phyloP scores from a whole-genome alignment of 2,113 vertebrate species.

The Gambusia holbrooki region DNA sequence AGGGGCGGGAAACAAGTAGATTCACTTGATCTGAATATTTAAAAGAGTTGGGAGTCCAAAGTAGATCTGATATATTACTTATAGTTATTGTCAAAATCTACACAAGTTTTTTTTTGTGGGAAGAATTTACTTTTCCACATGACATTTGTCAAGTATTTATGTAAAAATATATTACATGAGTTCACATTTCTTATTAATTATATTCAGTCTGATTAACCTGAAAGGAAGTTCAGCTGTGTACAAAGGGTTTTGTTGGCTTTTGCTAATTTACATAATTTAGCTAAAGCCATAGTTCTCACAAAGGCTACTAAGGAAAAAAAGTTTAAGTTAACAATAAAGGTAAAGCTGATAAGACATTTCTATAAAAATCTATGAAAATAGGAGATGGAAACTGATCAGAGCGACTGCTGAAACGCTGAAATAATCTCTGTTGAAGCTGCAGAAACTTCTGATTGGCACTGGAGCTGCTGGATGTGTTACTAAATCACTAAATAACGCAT shows the following conservation, averaged over 20 bases:
- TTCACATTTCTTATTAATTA: not conserved
- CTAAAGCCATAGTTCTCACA: not conserved
- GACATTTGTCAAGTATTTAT: not conserved
- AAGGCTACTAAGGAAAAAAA: not conserved
- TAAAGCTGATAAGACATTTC: not conserved
- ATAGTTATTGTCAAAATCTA: no score
- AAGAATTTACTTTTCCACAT: not conserved
- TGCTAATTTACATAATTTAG: not conserved
- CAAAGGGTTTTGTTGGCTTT: not conserved
- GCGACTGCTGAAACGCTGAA: not conserved
- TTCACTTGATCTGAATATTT: not conserved
- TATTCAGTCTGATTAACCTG: not conserved
- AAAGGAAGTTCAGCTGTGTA: not conserved
- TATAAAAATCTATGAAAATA: not conserved
- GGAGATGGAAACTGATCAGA: not conserved
- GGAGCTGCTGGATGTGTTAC: no score
- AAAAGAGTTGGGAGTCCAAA: not conserved
- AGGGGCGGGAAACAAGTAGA: not conserved
- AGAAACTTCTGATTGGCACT: no score
- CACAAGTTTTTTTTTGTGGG: not conserved
- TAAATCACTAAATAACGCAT: not conserved
- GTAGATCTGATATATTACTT: not conserved
- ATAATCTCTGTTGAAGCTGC: not conserved
- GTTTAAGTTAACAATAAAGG: not conserved
- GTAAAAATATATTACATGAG: not conserved